A percentile compares a stretch with the other conserved stretches of the same genome.
Evolutionary conservation across 1,140 invertebrate genomes (phyloP).

Genomic region (Leucophenga varia): DNA sequence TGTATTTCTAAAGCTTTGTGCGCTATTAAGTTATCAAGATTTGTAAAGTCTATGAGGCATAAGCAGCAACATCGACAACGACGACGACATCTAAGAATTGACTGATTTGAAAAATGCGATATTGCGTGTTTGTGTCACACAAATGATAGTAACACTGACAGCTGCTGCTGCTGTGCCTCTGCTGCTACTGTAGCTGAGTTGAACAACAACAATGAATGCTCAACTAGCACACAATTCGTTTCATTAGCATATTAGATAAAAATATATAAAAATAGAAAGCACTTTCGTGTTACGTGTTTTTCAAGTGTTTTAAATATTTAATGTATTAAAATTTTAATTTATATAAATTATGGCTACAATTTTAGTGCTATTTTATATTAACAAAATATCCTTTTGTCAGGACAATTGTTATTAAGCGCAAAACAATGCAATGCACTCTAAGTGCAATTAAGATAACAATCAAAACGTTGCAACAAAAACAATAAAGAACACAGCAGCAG

Average conservation of each 20-base stretch:
- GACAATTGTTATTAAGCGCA: conserved; percentile 54
- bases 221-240: conserved; percentile 20
- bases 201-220: no score
- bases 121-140: conserved; percentile 44
- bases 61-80: conserved; percentile 10
- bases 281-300: no score
- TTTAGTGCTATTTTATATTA: no score
- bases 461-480: conserved; percentile 47
- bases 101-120: conserved; percentile 1
- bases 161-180: not conserved
- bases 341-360: no score
- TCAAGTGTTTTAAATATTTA: no score
- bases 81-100: no score
- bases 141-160: conserved; percentile 6
- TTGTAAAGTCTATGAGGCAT: conserved; percentile 52
- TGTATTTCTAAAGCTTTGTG: no score
- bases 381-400: no score
- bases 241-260: conserved; percentile 13
- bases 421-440: conserved; percentile 52
- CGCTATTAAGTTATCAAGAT: conserved; percentile 52
- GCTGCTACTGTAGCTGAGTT: not conserved
- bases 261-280: no score
- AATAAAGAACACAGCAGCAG: no score
- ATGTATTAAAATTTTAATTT: no score
- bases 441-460: conserved; percentile 53